Evolutionary conservation across 2,797 vertebrate species (phyloP), one percentile per base, ranked within the genome.

Genomic region (Etheostoma perlongum): DNA sequence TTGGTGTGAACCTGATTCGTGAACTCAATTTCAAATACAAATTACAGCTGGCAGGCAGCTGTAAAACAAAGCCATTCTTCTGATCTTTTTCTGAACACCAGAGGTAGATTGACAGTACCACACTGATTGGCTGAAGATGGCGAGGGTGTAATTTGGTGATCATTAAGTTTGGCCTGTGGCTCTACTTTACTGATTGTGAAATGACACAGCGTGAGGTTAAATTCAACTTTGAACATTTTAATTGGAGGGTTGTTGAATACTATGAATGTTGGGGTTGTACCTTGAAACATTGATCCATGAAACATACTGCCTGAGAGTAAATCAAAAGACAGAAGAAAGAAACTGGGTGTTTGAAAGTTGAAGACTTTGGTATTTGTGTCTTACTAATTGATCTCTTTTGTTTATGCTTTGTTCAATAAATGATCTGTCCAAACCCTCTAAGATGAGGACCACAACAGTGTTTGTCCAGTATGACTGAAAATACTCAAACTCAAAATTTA

Each of bases 111-210:
- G 53, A 85, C 77, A 80, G 84, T 86, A 74, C 62, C 21, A 5
- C 61, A 25, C 70, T 85, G 85, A 89, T 81, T 89, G 61, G 44
- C 7, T 61, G 36, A 66, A 78, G 78, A 78, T 40, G 74, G 30
- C 7, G 1, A 60, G 5, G 44, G 61, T 76, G 71, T 67, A 75
- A 78, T 84, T 82, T 81, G 9, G 54, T 58, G 72, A 68, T 79
- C 23, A 40, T 62, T 51, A 18, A 14, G 49, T 60, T 68, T 36
- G 60, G 36, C 60, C 47, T 4, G 16, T 6, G 57, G 54, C 57
- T 67, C 47, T 9, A 48, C 53, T 72, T 66, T 58, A 42, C 11
- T 54, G 47, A 69, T 30, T 33, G 25, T 72, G 54, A 80, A 84
- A 71, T 61, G 16, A 63, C 54, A 68, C 33, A 33, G 13, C 36